phyloP scores from a whole-genome alignment of 2,113 vertebrate species.

The Equus quagga region DNA sequence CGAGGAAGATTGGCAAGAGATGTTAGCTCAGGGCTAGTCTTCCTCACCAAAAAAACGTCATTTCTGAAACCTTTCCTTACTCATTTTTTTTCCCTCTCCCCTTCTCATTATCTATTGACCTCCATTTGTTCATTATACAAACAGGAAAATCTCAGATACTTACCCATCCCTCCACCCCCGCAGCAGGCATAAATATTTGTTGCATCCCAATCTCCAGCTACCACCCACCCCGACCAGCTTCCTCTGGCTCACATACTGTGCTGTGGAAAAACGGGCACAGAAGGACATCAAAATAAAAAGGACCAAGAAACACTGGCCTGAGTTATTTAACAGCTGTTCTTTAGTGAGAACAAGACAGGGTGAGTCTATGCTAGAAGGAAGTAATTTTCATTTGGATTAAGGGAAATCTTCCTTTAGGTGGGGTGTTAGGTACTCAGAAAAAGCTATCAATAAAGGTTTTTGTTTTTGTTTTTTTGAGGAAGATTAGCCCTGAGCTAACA shows the following conservation, averaged over 20 bases:
- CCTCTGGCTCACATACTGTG: background rate
- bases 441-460: conserved; percentile 19
- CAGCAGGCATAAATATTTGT: background rate
- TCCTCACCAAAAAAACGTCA: background rate
- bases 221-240: background rate
- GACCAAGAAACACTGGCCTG: background rate
- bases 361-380: background rate
- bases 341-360: conserved; percentile 14
- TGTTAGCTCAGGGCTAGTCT: too few species aligned
- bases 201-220: background rate
- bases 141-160: conserved; percentile 2
- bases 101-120: conserved; percentile 5
- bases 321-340: background rate
- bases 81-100: background rate
- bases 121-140: background rate
- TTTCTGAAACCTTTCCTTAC: background rate
- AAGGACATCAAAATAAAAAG: background rate
- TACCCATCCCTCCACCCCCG: background rate
- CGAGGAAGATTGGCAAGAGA: too few species aligned
- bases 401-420: background rate
- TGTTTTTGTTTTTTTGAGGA: too few species aligned
- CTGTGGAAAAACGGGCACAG: background rate
- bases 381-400: conserved; percentile 41
- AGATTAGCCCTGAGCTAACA: too few species aligned
- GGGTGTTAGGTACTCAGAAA: background rate